Evolutionary conservation across 1,140 invertebrate genomes (phyloP), one percentile per base, ranked within the genome.

Genomic region (Pogonomyrmex californicus): DNA sequence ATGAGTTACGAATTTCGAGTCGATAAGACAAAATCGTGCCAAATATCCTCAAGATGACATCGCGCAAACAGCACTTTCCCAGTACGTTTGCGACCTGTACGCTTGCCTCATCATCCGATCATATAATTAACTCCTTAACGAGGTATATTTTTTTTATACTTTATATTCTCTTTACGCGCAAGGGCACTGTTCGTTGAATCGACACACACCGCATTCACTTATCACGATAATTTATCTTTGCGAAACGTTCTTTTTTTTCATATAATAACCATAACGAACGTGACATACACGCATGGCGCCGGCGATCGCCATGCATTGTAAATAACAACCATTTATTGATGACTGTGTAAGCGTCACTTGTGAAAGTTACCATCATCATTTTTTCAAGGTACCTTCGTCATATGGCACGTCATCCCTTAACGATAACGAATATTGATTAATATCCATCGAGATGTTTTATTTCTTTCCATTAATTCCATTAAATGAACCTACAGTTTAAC

Each of bases 211-310:
- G 17, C 51, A 38, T 75, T 75, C 51, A 58, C 7, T 38, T 38
- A 51, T 54, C 36, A 71, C 54, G 54, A 44, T 36, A 83, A 73
- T 75, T 83, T 83, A 75, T 83, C 54, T 73, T 17, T 38, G 30
- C 12, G 9, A 54, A 3, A 6, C 23, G 47, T 73, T 82, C 12
- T 76, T 82, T 82, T 60, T 12, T 82, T 60, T 12, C 4, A 41
- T 12, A 60, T 75, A 75, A 83, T 36, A 38, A 60, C 44, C 6
- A 23, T 23, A 23, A 23, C 23, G 23, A 23, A 23, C 23, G 23
- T 23, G 23, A 23, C 23, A 23, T 23, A 23, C 65, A 51, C 65
- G 14, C 66, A 73, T 62, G 66, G 66, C 54, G 41, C 49, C 77
- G 7, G 49, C 49, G 49, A 82, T 71, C 68, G 54, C 36, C 23